A percentile compares a stretch with the other conserved stretches of the same genome.
Evolutionary conservation across 2,888 invertebrate species (phyloP).

Genomic region (Acanthosepion lycidas): DNA sequence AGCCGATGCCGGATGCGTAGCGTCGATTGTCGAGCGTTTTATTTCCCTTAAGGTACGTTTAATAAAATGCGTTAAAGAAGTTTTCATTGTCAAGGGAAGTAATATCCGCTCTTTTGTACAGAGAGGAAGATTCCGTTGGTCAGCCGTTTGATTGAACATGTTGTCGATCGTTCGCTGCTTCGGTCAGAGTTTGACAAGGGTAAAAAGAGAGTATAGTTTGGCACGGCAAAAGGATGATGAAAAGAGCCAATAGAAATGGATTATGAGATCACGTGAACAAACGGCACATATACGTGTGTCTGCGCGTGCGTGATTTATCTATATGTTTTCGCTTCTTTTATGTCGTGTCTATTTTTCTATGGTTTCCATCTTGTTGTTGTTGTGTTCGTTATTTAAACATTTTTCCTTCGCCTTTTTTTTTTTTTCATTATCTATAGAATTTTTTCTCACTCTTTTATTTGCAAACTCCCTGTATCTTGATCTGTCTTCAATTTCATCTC

Average conservation of each 20-base stretch:
- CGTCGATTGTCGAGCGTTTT: constrained; percentile 33
- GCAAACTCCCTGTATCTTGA: too few relatives aligned
- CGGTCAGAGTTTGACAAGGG: not conserved
- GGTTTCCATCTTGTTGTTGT: too few relatives aligned
- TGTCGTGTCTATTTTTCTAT: not conserved
- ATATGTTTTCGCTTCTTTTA: too few relatives aligned
- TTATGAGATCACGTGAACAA: not conserved
- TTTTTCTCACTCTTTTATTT: too few relatives aligned
- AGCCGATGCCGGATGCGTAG: not conserved
- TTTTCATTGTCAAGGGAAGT: constrained; percentile 33
- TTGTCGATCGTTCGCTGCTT: constrained; percentile 3
- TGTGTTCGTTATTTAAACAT: too few relatives aligned
- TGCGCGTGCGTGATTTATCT: not conserved
- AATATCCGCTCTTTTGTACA: constrained; percentile 11
- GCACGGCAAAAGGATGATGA: not conserved
- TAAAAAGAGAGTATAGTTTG: not conserved
- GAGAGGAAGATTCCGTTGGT: constrained; percentile 33
- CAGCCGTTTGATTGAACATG: not conserved
- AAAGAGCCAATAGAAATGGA: not conserved
- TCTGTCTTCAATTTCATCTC: too few relatives aligned
- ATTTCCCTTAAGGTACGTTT: not conserved
- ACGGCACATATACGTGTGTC: not conserved
- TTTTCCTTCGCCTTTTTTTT: too few relatives aligned
- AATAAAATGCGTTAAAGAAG: constrained; percentile 33
- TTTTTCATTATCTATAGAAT: too few relatives aligned